Evolutionary conservation across 1,140 invertebrate species (phyloP).

Genomic region (Diachasmimorpha longicaudata): DNA sequence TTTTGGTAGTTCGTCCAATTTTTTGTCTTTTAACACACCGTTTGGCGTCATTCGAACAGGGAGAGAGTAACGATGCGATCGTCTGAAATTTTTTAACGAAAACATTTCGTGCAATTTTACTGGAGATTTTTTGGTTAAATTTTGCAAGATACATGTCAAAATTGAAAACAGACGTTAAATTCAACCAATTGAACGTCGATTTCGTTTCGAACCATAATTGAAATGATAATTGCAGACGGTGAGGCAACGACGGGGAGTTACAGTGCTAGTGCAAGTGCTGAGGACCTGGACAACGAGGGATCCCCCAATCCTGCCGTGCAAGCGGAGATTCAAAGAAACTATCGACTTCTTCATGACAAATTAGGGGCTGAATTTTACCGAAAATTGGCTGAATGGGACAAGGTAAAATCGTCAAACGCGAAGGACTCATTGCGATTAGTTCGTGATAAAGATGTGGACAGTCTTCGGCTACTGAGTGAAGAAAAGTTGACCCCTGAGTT

Average conservation of each 20-base stretch:
- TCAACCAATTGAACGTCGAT: not conserved
- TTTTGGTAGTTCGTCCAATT: not conserved
- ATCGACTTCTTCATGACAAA: conserved; percentile 71
- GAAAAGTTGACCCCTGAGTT: conserved; percentile 78
- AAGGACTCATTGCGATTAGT: conserved; percentile 12
- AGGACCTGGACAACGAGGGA: conserved; percentile 39
- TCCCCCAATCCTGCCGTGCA: conserved; percentile 41
- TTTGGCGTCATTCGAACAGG: not conserved
- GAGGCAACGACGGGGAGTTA: conserved; percentile 35
- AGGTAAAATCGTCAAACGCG: conserved; percentile 38
- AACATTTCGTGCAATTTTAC: not conserved
- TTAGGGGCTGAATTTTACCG: conserved; percentile 75
- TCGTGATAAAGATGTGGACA: conserved; percentile 38
- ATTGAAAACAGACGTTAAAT: conserved; percentile 48
- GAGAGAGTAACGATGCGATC: not conserved
- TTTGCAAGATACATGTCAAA: conserved; percentile 41
- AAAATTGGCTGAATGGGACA: conserved; percentile 77
- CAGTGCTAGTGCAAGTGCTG: conserved; percentile 43
- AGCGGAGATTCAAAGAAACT: conserved; percentile 67
- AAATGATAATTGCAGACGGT: conserved; percentile 15
- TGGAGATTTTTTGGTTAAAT: conserved; percentile 36
- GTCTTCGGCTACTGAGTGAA: conserved; percentile 59
- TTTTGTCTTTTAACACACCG: not conserved
- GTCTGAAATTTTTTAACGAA: not conserved
- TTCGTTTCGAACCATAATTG: not conserved